Conservation (phyloP, 2,113 vertebrate species). For the Hoplias malabaricus region DNA sequence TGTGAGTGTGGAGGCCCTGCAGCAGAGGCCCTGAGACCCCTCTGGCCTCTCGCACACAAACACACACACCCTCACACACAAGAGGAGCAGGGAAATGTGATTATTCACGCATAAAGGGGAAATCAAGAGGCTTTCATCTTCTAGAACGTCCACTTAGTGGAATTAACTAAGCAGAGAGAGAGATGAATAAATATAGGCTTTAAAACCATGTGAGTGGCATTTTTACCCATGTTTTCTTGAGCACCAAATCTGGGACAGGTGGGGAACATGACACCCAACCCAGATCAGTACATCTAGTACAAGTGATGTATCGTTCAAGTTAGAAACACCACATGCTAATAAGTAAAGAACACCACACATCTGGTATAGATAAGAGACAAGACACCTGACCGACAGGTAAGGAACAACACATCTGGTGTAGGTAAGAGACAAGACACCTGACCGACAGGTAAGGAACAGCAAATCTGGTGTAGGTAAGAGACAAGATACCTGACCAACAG, state of each 20-base stretch:
- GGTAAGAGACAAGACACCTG: background rate
- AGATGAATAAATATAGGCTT: too few relatives aligned
- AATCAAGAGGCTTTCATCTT: constrained; percentile 16
- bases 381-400: background rate
- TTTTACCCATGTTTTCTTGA: too few relatives aligned
- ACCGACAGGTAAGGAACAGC: background rate
- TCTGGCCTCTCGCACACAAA: background rate
- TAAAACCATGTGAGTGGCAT: background rate
- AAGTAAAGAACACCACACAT: too few relatives aligned
- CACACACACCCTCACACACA: background rate
- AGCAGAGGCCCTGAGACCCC: background rate
- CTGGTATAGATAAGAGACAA: too few relatives aligned
- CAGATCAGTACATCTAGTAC: background rate
- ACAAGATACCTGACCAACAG: background rate
- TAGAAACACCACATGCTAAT: too few relatives aligned
- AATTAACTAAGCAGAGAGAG: constrained; percentile 14
- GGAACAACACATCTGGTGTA: background rate
- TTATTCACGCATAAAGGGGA: constrained; percentile 32
- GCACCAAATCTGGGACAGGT: background rate
- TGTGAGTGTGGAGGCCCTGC: background rate
- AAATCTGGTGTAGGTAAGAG: background rate
- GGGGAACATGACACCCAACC: background rate
- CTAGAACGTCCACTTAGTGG: constrained; percentile 14
- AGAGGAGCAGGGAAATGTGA: constrained; percentile 1
- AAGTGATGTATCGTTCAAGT: too few relatives aligned